Percentiles rank a stretch among this genome's conserved stretches.
Conservation (phyloP, 2,113 vertebrate genomes). For the Ramphastos sulfuratus region DNA sequence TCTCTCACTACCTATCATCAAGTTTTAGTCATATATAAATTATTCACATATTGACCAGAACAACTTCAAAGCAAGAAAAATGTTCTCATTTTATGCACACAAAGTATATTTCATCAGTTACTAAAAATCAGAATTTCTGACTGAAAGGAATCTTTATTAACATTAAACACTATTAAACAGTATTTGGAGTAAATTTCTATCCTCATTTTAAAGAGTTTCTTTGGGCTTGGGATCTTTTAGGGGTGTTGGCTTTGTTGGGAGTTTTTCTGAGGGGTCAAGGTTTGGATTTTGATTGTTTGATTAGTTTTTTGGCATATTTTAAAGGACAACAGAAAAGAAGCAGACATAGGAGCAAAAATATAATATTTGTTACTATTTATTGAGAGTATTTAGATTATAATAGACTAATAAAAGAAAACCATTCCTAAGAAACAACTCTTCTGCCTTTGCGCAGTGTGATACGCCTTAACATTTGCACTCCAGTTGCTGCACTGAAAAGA, state of each 20-base stretch:
- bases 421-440: background rate
- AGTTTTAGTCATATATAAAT: background rate
- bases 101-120: background rate
- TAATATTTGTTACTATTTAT: background rate
- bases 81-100: background rate
- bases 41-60: background rate
- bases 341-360: background rate
- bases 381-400: background rate
- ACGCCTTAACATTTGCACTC: background rate
- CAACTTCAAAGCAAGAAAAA: background rate
- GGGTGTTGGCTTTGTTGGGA: too few relatives aligned
- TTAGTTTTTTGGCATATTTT: background rate
- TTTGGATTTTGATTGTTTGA: background rate
- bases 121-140: background rate
- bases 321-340: background rate
- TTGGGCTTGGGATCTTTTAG: background rate
- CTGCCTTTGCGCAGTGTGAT: background rate
- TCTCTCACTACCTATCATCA: background rate
- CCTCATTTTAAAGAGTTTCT: background rate
- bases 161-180: background rate
- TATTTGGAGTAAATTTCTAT: background rate
- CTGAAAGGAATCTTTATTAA: background rate
- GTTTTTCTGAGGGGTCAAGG: too few relatives aligned
- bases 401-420: background rate
- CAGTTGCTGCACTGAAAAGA: background rate